These are phyloP conservation scores for Clistopyga incitator DNA, from an alignment of 2,888 invertebrate genomes.

Conservation along the genomic window DNA sequence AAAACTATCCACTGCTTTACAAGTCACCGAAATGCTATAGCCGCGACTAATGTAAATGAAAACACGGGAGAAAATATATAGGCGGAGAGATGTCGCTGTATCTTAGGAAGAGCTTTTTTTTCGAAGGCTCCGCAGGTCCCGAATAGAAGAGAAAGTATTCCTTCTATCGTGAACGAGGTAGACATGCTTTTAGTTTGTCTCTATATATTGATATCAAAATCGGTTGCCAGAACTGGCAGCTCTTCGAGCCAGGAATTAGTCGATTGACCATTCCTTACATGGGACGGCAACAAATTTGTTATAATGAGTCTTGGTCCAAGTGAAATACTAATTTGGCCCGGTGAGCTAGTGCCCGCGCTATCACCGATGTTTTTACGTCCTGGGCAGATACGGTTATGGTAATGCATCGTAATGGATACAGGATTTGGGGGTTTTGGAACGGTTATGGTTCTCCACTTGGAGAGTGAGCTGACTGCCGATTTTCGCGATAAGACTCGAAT, in stretches of 20 bases:
- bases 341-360: not conserved
- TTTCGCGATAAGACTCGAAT: conserved; percentile 30
- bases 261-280: no score
- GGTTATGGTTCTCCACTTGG: conserved; percentile 1
- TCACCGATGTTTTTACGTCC: conserved; percentile 9
- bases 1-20: conserved; percentile 32
- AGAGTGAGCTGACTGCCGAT: conserved; percentile 27
- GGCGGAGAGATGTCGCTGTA: conserved; percentile 36
- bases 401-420: conserved; percentile 33
- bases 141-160: conserved; percentile 28
- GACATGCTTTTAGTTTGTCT: no score
- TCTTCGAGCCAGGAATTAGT: no score
- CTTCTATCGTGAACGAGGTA: not conserved
- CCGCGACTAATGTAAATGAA: not conserved
- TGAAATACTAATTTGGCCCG: conserved; percentile 30
- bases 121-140: conserved; percentile 31
- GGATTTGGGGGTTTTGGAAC: conserved; percentile 13
- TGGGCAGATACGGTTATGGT: conserved; percentile 11
- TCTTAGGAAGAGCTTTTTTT: conserved; percentile 41
- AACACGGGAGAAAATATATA: conserved; percentile 14
- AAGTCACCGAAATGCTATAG: conserved; percentile 23
- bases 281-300: conserved; percentile 10
- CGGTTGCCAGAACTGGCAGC: no score
- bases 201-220: no score
- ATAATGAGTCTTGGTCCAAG: not conserved